Base-by-base conservation (phyloP, 2,888 invertebrate genomes). In the Ctena decussata region DNA sequence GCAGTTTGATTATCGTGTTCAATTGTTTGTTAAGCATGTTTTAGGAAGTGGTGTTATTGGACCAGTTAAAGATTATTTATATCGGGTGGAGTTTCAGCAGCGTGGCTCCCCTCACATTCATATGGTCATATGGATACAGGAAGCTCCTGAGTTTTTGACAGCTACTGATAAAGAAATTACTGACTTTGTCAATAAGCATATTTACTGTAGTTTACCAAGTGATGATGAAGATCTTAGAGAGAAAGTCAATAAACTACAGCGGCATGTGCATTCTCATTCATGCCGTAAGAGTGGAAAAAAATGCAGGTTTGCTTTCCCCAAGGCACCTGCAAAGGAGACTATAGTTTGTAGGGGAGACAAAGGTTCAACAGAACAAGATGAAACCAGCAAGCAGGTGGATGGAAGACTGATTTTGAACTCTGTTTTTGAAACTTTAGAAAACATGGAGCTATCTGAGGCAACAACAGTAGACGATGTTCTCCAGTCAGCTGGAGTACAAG, bases 1-100 rank as follows among this genome's bases (percentile, higher is more conserved):
- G 37, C 84, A 88, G 41, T 89, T 89, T 70, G 84, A 89, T 70
- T 80, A 87, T 57, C 76, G 79, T 60, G 65, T 87, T 15, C 83
- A 87, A 27, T 15, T 53, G 18, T 83, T 87, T 44, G 77, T 89
- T 32, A 65, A 65, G 53, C 15, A 74, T 60, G 37, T 83, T 24
- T n/a, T n/a, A n/a, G 15, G 35, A 27, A 18, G 27, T 30, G 73
- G 15, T 27, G 11, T 27, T 24, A n/a, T 81, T 77, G 32, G 15
- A 77, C 8, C 85, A 53, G 77, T 89, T 1, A 57, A 32, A 6
- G 77, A 83, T 46, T 83, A 69, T 60, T 86, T 78, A 57, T 39
- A 65, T 6, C 21, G 83, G n/a, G 72, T 53, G 21, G 78, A 83
- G 53, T 83, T 86, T 53, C 80, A 83, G 41, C 44, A 75, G 18